A percentile compares a stretch with the other conserved stretches of the same genome.
phyloP scores from a whole-genome alignment of 2,797 vertebrate genomes.

The Borostomias antarcticus region DNA sequence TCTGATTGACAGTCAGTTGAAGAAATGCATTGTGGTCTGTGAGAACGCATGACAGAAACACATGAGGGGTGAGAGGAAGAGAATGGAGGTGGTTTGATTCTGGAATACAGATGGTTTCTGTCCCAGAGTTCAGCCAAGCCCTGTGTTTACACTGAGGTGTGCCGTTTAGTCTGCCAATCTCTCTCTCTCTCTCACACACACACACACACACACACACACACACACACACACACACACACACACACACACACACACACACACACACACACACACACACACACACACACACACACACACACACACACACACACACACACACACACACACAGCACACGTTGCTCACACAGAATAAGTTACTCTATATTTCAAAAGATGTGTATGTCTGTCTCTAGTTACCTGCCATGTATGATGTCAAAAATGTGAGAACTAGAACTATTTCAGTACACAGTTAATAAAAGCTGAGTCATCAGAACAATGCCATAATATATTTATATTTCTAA shows the following conservation, averaged over 20 bases:
- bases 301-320: neutral
- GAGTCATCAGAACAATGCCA: neutral
- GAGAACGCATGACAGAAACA: too few species aligned
- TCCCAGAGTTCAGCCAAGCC: neutral
- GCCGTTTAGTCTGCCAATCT: neutral
- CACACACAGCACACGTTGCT: too few species aligned
- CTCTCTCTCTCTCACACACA: neutral
- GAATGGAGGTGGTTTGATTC: neutral
- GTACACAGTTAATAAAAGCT: neutral
- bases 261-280: neutral
- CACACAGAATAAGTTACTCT: neutral
- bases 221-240: conserved; percentile 7
- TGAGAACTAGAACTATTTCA: too few species aligned
- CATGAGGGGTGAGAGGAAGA: too few species aligned
- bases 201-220: conserved; percentile 8
- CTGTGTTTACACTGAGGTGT: conserved; percentile 13
- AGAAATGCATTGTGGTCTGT: too few species aligned
- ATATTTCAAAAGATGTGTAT: neutral
- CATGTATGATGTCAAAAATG: too few species aligned
- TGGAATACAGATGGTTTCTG: too few species aligned
- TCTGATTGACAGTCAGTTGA: neutral
- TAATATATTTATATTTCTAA: neutral
- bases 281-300: neutral
- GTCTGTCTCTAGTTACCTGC: neutral
- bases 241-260: neutral